Conservation (phyloP, 2,797 vertebrate species). For the Acanthurus tractus region DNA sequence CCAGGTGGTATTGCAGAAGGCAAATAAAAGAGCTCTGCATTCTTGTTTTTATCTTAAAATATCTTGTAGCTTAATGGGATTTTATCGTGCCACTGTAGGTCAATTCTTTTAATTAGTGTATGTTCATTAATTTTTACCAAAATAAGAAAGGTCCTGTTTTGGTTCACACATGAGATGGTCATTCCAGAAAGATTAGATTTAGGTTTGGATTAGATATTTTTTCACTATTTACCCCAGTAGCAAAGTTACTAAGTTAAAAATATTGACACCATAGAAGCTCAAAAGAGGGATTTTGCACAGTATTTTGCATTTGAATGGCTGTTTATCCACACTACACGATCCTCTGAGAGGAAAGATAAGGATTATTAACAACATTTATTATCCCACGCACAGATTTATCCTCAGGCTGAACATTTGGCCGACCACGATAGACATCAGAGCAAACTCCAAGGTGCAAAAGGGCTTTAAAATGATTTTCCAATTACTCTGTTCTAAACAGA, state of each 20-base stretch:
- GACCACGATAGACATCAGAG: conserved; percentile 7
- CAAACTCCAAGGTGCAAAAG: background rate
- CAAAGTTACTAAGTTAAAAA: background rate
- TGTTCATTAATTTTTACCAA: too few relatives aligned
- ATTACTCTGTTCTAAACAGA: background rate
- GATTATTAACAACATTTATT: conserved; percentile 41
- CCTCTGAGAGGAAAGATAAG: conserved; percentile 9
- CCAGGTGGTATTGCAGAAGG: background rate
- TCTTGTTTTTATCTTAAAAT: background rate
- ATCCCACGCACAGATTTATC: conserved; percentile 19
- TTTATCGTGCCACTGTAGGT: background rate
- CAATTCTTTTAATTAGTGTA: background rate
- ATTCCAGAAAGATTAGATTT: background rate
- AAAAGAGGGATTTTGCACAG: conserved; percentile 2
- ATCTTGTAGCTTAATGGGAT: background rate
- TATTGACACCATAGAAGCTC: conserved; percentile 1
- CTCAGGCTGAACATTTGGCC: conserved; percentile 7
- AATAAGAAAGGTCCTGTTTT: too few relatives aligned
- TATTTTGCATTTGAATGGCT: conserved; percentile 33
- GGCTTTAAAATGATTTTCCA: conserved; percentile 8
- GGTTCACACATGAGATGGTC: background rate
- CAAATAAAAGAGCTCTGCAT: conserved; percentile 6
- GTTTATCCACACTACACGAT: conserved; percentile 34
- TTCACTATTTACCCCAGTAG: conserved; percentile 1
- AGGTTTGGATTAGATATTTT: background rate